A percentile compares a stretch with the other conserved stretches of the same genome.
Conservation (phyloP, 1,140 invertebrate species). For the Papilio aristodemus region DNA sequence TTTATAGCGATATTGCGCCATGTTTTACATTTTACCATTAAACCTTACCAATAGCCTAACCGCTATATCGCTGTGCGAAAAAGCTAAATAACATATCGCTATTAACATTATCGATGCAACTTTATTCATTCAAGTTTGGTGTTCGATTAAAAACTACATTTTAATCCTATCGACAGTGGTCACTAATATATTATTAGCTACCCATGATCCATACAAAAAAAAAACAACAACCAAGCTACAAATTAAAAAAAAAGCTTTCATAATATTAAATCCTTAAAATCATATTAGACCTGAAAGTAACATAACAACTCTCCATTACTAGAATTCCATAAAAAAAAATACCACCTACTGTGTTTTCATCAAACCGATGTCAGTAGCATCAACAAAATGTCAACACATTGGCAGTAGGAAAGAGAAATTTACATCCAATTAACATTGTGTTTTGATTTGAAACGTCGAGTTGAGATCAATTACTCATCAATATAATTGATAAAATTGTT, state of each 20-base stretch:
- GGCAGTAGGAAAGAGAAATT: slow-evolving; percentile 46
- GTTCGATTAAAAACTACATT: slow-evolving; percentile 21
- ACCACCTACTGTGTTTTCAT: slow-evolving; percentile 11
- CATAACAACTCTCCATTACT: background rate
- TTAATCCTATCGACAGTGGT: slow-evolving; percentile 42
- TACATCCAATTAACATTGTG: slow-evolving; percentile 37
- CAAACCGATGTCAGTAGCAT: background rate
- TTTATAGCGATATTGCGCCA: slow-evolving; percentile 10
- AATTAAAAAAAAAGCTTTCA: slow-evolving; percentile 60
- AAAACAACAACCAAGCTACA: slow-evolving; percentile 67
- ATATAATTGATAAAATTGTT: background rate
- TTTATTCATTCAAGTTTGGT: slow-evolving; percentile 13
- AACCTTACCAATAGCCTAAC: slow-evolving; percentile 23
- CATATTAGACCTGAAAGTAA: background rate
- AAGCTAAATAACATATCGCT: slow-evolving; percentile 15
- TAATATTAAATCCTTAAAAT: slow-evolving; percentile 48
- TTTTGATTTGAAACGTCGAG: slow-evolving; percentile 44
- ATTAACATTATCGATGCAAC: background rate
- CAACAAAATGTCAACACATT: slow-evolving; percentile 53
- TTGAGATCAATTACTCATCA: slow-evolving; percentile 50
- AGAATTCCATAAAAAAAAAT: background rate
- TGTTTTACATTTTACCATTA: slow-evolving; percentile 4
- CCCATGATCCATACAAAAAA: slow-evolving; percentile 63
- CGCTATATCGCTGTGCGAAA: slow-evolving; percentile 29
- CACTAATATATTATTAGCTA: slow-evolving; percentile 50